Percentiles rank a stretch among this genome's conserved stretches.
Evolutionary conservation across 2,797 vertebrate genomes (phyloP).

Genomic region (Cuniculus paca): DNA sequence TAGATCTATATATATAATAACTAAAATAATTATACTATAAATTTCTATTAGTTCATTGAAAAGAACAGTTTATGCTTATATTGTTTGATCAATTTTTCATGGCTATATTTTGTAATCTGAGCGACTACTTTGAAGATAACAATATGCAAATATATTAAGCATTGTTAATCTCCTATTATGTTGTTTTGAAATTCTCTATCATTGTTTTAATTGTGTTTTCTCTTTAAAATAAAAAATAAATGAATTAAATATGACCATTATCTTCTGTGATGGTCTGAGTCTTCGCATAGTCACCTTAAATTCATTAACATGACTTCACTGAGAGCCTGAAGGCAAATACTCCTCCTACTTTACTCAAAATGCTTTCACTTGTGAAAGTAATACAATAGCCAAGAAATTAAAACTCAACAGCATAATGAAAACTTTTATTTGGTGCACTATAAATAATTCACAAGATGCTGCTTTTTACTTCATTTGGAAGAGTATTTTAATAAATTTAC

Average conservation of each 20-base stretch:
- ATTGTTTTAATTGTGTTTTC: no score
- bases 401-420: not conserved
- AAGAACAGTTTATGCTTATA: no score
- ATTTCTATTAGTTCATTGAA: no score
- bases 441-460: not conserved
- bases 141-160: no score
- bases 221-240: no score
- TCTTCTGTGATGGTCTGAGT: conserved; percentile 55
- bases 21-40: no score
- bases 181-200: no score
- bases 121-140: no score
- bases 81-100: no score
- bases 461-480: conserved; percentile 49
- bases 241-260: not conserved
- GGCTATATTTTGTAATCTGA: no score
- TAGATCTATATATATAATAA: no score
- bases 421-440: not conserved
- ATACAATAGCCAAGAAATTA: conserved; percentile 17
- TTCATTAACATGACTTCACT: conserved; percentile 45
- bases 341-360: conserved; percentile 41
- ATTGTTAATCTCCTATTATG: no score
- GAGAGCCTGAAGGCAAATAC: conserved; percentile 37
- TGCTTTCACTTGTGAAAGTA: conserved; percentile 48
- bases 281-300: conserved; percentile 40
- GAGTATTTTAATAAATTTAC: conserved; percentile 51